These are phyloP conservation scores for Bombus waltoni DNA, from an alignment of 1,140 invertebrate genomes.

Conservation along the genomic window DNA sequence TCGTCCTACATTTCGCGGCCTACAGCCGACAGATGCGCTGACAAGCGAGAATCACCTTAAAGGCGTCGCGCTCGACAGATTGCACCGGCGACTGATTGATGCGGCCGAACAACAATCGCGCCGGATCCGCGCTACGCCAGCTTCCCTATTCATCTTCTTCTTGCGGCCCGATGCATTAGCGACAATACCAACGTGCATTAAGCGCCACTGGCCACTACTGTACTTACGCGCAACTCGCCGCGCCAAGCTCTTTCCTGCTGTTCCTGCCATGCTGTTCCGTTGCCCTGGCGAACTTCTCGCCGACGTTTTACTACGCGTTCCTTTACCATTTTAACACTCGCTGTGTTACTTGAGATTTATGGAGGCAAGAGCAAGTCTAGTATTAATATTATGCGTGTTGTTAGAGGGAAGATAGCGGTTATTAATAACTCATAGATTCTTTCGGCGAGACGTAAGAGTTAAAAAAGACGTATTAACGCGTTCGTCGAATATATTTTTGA, in stretches of 20 bases:
- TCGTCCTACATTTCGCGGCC: slow-evolving; percentile 75
- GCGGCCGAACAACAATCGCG: slow-evolving; percentile 82
- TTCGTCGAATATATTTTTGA: no score
- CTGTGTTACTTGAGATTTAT: slow-evolving; percentile 3
- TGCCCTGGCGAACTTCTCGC: no score
- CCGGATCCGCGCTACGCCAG: slow-evolving; percentile 74
- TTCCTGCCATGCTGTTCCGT: neutral
- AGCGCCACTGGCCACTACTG: slow-evolving; percentile 65
- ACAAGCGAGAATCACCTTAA: slow-evolving; percentile 77
- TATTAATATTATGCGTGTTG: no score
- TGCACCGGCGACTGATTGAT: slow-evolving; percentile 79
- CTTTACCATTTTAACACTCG: slow-evolving; percentile 12
- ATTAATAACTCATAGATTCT: no score
- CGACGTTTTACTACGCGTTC: neutral
- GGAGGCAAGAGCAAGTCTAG: neutral
- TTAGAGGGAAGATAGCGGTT: no score
- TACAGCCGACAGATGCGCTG: slow-evolving; percentile 75
- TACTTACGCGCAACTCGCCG: slow-evolving; percentile 55
- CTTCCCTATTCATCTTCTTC: slow-evolving; percentile 82
- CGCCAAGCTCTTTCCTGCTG: neutral
- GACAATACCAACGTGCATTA: slow-evolving; percentile 69
- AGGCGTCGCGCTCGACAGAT: slow-evolving; percentile 74
- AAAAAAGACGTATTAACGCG: no score
- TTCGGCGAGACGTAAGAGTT: no score
- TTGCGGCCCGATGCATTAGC: slow-evolving; percentile 72